phyloP scores from a whole-genome alignment of 2,113 vertebrate genomes.

The Pontoporia blainvillei region DNA sequence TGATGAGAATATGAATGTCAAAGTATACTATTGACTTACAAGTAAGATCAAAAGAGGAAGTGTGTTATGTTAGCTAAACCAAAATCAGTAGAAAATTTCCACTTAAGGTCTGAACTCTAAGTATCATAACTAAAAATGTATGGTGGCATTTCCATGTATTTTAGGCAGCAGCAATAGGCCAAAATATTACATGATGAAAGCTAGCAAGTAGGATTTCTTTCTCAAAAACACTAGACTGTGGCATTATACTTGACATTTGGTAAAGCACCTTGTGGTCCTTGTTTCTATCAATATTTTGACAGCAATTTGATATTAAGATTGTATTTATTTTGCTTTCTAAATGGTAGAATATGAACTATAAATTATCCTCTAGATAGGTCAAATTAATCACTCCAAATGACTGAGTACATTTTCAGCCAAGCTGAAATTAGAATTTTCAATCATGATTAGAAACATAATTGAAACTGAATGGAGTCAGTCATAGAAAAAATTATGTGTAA shows the following conservation, averaged over 20 bases:
- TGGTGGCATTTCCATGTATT: conserved; percentile 31
- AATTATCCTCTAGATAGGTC: background rate
- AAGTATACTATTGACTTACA: conserved; percentile 53
- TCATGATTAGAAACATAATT: conserved; percentile 41
- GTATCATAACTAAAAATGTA: conserved; percentile 37
- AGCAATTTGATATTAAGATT: background rate
- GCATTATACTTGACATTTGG: conserved; percentile 11
- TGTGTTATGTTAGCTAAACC: conserved; percentile 44
- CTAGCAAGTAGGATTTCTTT: background rate
- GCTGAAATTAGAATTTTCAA: conserved; percentile 45
- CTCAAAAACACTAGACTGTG: background rate
- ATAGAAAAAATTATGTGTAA: conserved; percentile 21
- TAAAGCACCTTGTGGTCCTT: conserved; percentile 1
- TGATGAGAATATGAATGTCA: conserved; percentile 54
- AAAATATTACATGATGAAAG: background rate
- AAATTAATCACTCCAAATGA: conserved; percentile 22
- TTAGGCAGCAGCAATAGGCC: background rate
- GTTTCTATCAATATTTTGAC: conserved; percentile 27
- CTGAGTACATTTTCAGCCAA: conserved; percentile 9
- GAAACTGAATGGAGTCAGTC: conserved; percentile 18
- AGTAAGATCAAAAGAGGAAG: conserved; percentile 55
- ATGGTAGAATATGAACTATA: conserved; percentile 3
- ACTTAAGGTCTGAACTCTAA: conserved; percentile 7
- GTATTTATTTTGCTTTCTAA: conserved; percentile 25
- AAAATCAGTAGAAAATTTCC: conserved; percentile 40